Evolutionary conservation across 2,113 vertebrate species (phyloP).

Genomic region (Oxygymnocypris stewartii): DNA sequence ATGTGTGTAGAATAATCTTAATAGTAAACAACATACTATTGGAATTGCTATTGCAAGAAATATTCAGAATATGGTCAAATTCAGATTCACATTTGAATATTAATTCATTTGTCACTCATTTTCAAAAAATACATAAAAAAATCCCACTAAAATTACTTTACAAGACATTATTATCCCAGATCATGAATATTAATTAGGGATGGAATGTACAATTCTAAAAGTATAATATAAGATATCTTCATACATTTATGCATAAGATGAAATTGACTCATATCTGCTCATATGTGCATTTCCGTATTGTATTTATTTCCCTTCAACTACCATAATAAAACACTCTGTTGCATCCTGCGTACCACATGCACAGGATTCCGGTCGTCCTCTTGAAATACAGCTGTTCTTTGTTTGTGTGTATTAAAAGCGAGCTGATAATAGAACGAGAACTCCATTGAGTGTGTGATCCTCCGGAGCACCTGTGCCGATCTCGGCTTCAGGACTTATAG

Average conservation of each 20-base stretch:
- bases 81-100: neutral
- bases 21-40: neutral
- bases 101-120: neutral
- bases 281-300: neutral
- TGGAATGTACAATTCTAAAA: no score
- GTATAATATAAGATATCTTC: no score
- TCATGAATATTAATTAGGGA: neutral
- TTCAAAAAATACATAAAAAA: neutral
- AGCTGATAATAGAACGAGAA: slow-evolving; percentile 37
- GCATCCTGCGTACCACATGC: neutral
- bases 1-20: neutral
- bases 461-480: slow-evolving; percentile 50
- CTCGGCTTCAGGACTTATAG: slow-evolving; percentile 35
- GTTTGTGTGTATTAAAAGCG: slow-evolving; percentile 37
- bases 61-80: neutral
- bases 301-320: neutral
- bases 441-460: slow-evolving; percentile 31
- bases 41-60: neutral
- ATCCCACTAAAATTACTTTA: no score
- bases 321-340: neutral
- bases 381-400: slow-evolving; percentile 46
- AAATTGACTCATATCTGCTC: slow-evolving; percentile 16
- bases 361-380: slow-evolving; percentile 4
- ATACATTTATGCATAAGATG: slow-evolving; percentile 43
- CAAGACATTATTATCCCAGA: neutral